Conservation (phyloP, 2,113 vertebrate species). For the Cranoglanis bouderius region DNA sequence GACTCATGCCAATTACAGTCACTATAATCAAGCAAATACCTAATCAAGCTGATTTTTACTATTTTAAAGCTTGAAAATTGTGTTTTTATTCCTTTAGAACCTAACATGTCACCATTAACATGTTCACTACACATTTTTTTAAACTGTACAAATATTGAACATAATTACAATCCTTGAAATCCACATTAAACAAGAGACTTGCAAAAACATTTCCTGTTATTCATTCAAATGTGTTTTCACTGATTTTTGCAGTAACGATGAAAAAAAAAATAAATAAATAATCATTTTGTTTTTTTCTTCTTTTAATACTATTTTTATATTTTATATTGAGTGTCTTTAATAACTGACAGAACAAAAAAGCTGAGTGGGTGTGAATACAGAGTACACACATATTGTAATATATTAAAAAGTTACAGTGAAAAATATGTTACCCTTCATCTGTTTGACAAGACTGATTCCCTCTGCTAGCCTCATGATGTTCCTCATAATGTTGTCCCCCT, state of each 20-base stretch:
- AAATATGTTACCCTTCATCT: background rate
- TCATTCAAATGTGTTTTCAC: background rate
- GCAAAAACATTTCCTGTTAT: background rate
- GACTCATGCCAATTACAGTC: background rate
- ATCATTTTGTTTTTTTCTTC: no score
- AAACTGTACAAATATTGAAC: background rate
- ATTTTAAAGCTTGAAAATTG: background rate
- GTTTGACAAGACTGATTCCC: background rate
- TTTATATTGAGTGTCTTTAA: background rate
- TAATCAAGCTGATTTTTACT: background rate
- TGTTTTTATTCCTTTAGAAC: background rate
- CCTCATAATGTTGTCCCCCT: background rate
- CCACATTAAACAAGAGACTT: background rate
- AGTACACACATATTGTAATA: background rate
- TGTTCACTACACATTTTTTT: background rate
- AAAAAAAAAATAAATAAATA: background rate
- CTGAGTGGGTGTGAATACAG: background rate
- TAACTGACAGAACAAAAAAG: background rate
- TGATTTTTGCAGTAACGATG: background rate
- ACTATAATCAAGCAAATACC: background rate
- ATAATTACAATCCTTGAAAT: background rate
- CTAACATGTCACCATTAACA: background rate
- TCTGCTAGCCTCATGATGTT: background rate
- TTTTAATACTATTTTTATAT: background rate
- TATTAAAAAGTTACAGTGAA: background rate